Evolutionary conservation across 2,888 invertebrate genomes (phyloP).

Genomic region (Caenorhabditis becei): DNA sequence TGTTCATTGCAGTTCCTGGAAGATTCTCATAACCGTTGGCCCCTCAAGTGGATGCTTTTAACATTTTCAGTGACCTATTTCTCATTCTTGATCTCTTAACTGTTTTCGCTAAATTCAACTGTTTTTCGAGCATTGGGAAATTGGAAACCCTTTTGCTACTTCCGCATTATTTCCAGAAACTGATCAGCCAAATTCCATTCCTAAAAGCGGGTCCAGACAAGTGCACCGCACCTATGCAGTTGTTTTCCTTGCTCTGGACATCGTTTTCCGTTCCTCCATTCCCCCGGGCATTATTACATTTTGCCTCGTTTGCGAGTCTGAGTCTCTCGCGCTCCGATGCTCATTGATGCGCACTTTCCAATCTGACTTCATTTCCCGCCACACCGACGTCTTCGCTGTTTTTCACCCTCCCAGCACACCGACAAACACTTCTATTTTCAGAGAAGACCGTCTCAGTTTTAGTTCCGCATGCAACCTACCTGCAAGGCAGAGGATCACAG

Average conservation of each 20-base stretch:
- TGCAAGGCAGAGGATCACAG: slow-evolving; percentile 75
- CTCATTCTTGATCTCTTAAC: neutral
- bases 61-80: too few relatives aligned
- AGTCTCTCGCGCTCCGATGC: slow-evolving; percentile 1
- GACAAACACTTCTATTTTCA: slow-evolving; percentile 14
- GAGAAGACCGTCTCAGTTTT: slow-evolving; percentile 21
- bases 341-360: slow-evolving; percentile 51
- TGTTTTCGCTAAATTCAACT: too few relatives aligned
- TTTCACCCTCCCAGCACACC: neutral
- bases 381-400: neutral
- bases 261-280: neutral
- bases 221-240: neutral
- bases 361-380: slow-evolving; percentile 42
- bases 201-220: neutral
- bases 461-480: too few relatives aligned
- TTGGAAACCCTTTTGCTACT: neutral
- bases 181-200: neutral
- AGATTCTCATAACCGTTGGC: neutral
- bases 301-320: slow-evolving; percentile 7
- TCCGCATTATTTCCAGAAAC: neutral
- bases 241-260: neutral
- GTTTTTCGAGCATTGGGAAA: neutral
- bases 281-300: slow-evolving; percentile 9
- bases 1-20: slow-evolving; percentile 78
- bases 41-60: too few relatives aligned